phyloP scores from a whole-genome alignment of 2,797 vertebrate species.

The Petrocephalus sullivani region DNA sequence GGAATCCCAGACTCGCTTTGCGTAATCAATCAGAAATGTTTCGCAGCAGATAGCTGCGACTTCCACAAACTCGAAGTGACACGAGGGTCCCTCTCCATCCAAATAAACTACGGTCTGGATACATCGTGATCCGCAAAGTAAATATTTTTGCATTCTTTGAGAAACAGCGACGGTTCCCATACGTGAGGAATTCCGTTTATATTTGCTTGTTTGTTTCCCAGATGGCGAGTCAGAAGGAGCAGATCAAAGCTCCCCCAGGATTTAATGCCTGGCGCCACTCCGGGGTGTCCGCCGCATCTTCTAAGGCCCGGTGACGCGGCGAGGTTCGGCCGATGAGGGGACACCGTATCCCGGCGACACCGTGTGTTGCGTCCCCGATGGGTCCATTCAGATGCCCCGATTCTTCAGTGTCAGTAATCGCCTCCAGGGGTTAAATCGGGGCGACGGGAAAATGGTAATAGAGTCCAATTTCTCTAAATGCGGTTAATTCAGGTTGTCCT shows the following conservation, averaged over 20 bases:
- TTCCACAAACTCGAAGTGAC: neutral
- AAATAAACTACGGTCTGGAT: neutral
- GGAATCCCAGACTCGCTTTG: neutral
- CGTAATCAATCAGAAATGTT: neutral
- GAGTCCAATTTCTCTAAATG: neutral
- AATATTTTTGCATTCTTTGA: constrained; percentile 24
- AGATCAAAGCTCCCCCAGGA: neutral
- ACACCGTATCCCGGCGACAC: neutral
- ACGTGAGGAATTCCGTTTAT: neutral
- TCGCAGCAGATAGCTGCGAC: neutral
- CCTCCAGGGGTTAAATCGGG: neutral
- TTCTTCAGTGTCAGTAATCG: neutral
- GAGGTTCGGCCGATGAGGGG: neutral
- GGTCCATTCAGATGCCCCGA: neutral
- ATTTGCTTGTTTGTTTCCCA: constrained; percentile 25
- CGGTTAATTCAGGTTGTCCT: neutral
- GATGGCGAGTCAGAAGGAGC: constrained; percentile 6
- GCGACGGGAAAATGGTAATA: neutral
- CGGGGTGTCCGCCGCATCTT: constrained; percentile 4
- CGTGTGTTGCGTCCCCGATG: neutral
- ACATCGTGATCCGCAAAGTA: neutral
- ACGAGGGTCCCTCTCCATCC: neutral
- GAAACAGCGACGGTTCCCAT: neutral
- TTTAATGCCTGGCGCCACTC: constrained; percentile 25
- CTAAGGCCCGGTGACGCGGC: neutral